Base-by-base conservation (phyloP, 2,888 invertebrate genomes). In the Pharmacophagus antenor region DNA sequence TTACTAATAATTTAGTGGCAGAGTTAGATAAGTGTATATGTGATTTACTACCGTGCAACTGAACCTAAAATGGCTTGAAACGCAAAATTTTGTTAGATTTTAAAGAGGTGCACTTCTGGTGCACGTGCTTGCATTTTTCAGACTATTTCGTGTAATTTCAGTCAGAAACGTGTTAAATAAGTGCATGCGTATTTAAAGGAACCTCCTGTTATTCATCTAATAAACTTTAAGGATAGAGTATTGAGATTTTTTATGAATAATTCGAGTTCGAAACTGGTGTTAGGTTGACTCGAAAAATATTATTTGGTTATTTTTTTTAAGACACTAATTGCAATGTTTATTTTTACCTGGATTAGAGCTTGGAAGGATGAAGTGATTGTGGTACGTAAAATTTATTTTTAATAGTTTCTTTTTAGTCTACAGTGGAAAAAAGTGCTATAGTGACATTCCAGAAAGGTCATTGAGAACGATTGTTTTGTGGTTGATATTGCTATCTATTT, bases 111-210 rank as follows among this genome's bases (percentile, higher is more conserved):
- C 83, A 88, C 76, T 82, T 76, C 63, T 65, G 76, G 83, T 88
- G 88, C 89, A 89, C 89, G 89, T 89, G 89, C 85, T 89, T 86
- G 81, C 82, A 83, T 74, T 84, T 88, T 86, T 85, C 82, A 85
- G 83, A 79, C 82, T 76, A 76, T 80, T 81, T 80, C 74, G 63
- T 69, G 70, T 70, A 73, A 75, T 73, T 81, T 80, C 80, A 79
- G 78, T 74, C 71, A 62, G 58, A 67, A 68, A 71, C 73, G 62
- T 67, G 65, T 67, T 62, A 62, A 12, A 42, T 49, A 44, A 59
- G 44, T 65, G 58, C 63, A 6, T 20, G 52, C 58, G 56, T 62
- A 68, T 37, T 47, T 23, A 21, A 17, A 61, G 67, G 61, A 65
- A 71, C 65, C 65, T 57, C 66, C 56, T 61, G 59, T 62, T 60